A percentile compares a stretch with the other conserved stretches of the same genome.
These are phyloP conservation scores for Lycopodina hypogea DNA, from an alignment of 37 sponge, comb jelly and placozoan genomes.

Conservation along the genomic window DNA sequence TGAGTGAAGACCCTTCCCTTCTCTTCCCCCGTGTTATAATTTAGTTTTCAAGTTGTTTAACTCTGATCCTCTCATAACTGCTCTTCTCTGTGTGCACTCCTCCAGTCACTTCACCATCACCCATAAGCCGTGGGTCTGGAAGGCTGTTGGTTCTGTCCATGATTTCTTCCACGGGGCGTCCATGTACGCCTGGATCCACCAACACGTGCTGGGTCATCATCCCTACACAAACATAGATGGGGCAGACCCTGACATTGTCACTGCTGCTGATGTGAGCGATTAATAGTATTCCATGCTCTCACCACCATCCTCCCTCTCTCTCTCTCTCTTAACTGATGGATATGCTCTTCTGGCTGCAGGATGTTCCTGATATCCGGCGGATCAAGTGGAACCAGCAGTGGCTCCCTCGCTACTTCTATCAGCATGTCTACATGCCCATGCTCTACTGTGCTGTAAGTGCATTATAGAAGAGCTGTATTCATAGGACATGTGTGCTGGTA, in stretches of 20 bases:
- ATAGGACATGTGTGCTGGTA: neutral
- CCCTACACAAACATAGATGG: slow-evolving; percentile 93
- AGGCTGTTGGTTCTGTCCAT: slow-evolving; percentile 63
- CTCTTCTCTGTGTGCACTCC: neutral
- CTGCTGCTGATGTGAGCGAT: slow-evolving; percentile 59
- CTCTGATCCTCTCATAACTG: too few relatives aligned
- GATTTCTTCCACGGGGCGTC: slow-evolving; percentile 85
- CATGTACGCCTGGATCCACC: slow-evolving; percentile 79
- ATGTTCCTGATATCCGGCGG: slow-evolving; percentile 83
- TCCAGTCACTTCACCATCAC: slow-evolving; percentile 91
- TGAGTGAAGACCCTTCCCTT: too few relatives aligned
- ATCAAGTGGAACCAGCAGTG: slow-evolving; percentile 85
- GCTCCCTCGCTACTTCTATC: slow-evolving; percentile 88
- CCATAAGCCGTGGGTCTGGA: slow-evolving; percentile 97
- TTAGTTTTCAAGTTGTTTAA: too few relatives aligned
- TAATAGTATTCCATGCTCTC: neutral
- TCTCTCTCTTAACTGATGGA: neutral
- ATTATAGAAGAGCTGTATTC: too few relatives aligned
- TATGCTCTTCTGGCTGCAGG: slow-evolving; percentile 19
- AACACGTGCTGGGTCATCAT: slow-evolving; percentile 90
- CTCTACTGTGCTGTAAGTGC: slow-evolving; percentile 87
- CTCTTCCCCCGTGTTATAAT: too few relatives aligned
- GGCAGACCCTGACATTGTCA: slow-evolving; percentile 90
- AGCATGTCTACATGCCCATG: slow-evolving; percentile 88
- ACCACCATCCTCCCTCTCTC: neutral